Conservation (phyloP, 2,888 invertebrate genomes). For the Tetanocera ferruginea region DNA sequence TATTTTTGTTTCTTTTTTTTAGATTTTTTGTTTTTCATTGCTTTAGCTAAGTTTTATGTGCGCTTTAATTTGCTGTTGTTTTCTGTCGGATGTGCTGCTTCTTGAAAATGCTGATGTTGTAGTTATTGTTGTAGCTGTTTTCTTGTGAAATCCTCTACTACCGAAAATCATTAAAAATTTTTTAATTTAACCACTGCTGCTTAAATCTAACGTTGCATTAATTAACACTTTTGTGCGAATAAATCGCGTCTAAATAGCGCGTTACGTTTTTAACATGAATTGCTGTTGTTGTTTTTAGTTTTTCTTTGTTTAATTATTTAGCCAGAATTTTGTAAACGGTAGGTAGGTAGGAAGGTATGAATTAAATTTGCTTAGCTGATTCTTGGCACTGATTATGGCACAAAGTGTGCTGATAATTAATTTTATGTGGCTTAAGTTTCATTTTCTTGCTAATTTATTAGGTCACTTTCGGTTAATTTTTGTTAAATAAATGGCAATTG, state of each 20-base stretch:
- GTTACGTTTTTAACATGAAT: background rate
- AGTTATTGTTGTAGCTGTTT: background rate
- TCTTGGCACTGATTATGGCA: background rate
- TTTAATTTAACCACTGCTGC: background rate
- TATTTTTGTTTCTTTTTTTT: background rate
- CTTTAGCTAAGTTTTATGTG: background rate
- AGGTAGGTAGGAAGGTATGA: no score
- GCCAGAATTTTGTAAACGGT: no score
- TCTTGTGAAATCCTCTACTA: constrained; percentile 33
- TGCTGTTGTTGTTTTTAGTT: no score
- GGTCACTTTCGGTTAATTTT: no score
- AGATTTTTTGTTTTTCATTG: background rate
- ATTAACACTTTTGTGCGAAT: constrained; percentile 39
- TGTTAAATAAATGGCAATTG: no score
- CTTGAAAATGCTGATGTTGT: background rate
- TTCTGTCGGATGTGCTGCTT: background rate
- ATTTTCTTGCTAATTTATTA: background rate
- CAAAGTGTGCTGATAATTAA: constrained; percentile 6
- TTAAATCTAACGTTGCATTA: constrained; percentile 15
- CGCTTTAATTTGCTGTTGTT: background rate
- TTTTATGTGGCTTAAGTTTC: background rate
- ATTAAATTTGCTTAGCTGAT: background rate
- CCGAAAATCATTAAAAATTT: background rate
- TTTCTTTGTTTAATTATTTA: no score
- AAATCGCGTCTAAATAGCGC: constrained; percentile 26